Evolutionary conservation across 1,140 invertebrate genomes (phyloP), one percentile per base, ranked within the genome.

Genomic region (Bombus difficillimus): DNA sequence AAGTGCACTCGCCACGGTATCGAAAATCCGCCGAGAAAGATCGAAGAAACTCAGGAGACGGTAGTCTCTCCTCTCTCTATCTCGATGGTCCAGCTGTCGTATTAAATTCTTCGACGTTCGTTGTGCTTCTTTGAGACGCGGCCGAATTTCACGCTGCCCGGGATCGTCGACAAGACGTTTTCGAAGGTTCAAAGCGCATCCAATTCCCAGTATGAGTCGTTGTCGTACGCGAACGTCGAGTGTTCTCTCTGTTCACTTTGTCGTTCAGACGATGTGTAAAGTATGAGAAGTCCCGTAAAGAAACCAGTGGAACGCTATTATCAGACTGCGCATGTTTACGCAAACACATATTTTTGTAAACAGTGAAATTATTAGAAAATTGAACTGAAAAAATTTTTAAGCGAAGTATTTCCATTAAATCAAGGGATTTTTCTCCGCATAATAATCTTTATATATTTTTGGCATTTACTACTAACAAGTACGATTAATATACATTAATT

Each of bases 71-170:
- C 18, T n/a, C 37, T 12, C 37, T n/a, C 64, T 41, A 41, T 73
- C 6, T 22, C 34, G 47, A 47, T 32, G 57, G 22, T 68, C 34
- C 59, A 41, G 41, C 72, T 86, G 80, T 43, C 79, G 78, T 66
- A 81, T 85, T 84, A 84, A 84, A 88, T 80, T 69, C 76, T 85
- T 76, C 18, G 3, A 39, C 13, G 72, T 80, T 66, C 59, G 57
- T 9, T 13, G 37, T n/a, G 8, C 72, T 12, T 43, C 41, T 34
- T 28, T 37, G 28, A 79, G 22, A 81, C 34, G 12, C 18, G 6
- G n/a, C 62, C 73, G 62, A 66, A 39, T 83, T 83, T 77, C 74
- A 69, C 62, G 74, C 62, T 68, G 43, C 1, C 43, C 62, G 8
- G 53, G 5, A 53, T 12, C 18, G 37, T 28, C 47, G 66, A 83